Base-by-base conservation (phyloP, 2,113 vertebrate genomes). In the Illadopsis cleaveri region DNA sequence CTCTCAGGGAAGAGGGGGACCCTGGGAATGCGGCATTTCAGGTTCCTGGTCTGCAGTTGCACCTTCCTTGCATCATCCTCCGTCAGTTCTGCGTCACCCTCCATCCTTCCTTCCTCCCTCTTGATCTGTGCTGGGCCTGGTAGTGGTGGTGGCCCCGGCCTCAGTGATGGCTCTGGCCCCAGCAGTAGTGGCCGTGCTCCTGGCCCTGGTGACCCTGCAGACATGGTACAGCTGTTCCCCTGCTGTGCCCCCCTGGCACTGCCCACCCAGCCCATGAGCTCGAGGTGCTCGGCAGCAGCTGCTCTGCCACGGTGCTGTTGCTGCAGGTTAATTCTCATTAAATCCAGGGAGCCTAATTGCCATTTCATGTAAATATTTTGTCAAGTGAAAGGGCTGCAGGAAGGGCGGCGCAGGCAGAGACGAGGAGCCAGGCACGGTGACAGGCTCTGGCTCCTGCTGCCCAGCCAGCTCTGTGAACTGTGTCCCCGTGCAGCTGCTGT, bases 401-500 rank as follows among this genome's bases (percentile, higher is more conserved):
- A 72, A 33, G 66, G 35, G 73, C 2, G 1, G 38, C 2, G 2
- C 4, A 16, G 45, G 58, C 51, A 17, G 66, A 25, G 84, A 54
- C 4, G 12, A 45, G 35, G 85, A 71, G 57, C 57, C 75, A 33
- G 50, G 76, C 50, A 9, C 25, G 3, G 50, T 19, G 76, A 44
- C 23, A 4, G 58, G 28, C 45, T 77, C 31, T 7, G 24, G 45
- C 72, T 47, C 12, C 3, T 30, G 54, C 51, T 82, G 35, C 58
- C 54, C 66, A 15, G 9, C 33, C 47, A 9, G 10, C 13, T 42
- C 5, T 11, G 25, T n/a, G n/a, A 73, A 12, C 30, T 5, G 1
- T 9, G 53, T n/a, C 48, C 79, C 38, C 0, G 0, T 0, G 2
- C 44, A 53, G 47, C 66, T 37, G 53, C 75, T 0, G 0, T 3